Base-by-base conservation (phyloP, 2,113 vertebrate genomes). In the Pseudolaguvia tuberculata region DNA sequence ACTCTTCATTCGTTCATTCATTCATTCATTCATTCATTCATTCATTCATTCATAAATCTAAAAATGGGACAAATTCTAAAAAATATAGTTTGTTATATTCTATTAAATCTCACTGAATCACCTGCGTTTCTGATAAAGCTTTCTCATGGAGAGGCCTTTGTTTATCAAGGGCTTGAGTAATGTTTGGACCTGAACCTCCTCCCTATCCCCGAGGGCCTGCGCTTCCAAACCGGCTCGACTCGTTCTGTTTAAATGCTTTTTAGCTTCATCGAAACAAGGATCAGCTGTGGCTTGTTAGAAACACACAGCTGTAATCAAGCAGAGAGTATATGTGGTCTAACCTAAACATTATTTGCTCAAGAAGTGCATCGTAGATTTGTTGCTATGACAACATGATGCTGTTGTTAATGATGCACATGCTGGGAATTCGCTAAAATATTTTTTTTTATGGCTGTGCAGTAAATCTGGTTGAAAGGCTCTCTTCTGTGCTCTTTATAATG, bases 201-300 rank as follows among this genome's bases (percentile, higher is more conserved):
- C 84, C 84, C 80, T 65, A 70, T 82, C 77, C 77, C 82, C 76
- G 51, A 70, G 48, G 83, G 79, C 74, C 76, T 52, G 68, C 68
- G 25, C 71, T 79, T 55, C 47, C 69, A 84, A 90, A 89, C 89
- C 83, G 84, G 90, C 87, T 59, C 20, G 77, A 87, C 89, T 65
- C 84, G 88, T 90, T 84, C 66, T 61, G 78, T 71, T 27, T 23
- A 17, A 58, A 45, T 56, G 39, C 70, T 52, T 42, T 17, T 3
- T 29, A 17, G 47, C 45, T 21, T 63, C 2, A 17, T 57, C 56
- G 47, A 66, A 58, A 67, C 45, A 18, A 21, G 29, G 31, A 73
- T 78, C 71, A 69, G 56, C 56, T 73, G 69, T 12, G 14, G 63
- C 23, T 31, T 72, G 52, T 21, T n/a, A 53, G 21, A 67, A 51